Percentiles rank a stretch among this genome's conserved stretches.
Evolutionary conservation across 2,113 vertebrate species (phyloP).

Genomic region (Notothenia rossii): DNA sequence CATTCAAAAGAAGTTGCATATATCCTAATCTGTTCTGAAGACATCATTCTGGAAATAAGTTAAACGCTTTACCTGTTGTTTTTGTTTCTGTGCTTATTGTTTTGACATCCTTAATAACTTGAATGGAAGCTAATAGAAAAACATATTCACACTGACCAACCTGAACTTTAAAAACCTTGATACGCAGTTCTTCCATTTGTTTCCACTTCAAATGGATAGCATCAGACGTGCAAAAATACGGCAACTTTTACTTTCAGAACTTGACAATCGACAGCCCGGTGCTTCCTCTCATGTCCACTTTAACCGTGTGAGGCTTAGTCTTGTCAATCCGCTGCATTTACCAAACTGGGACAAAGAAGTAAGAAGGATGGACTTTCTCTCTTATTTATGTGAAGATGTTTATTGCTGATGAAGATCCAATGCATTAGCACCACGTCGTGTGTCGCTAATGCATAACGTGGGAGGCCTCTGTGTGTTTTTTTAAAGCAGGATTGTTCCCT

Average conservation of each 20-base stretch:
- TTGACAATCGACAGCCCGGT: neutral
- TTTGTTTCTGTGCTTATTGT: slow-evolving; percentile 4
- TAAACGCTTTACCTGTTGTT: neutral
- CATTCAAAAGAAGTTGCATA: neutral
- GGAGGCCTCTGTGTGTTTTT: no score
- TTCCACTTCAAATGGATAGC: neutral
- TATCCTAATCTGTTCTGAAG: neutral
- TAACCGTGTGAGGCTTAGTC: neutral
- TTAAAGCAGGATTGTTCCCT: no score
- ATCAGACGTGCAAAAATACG: neutral
- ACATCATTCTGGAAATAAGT: neutral
- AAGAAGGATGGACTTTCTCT: neutral
- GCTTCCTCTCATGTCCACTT: neutral
- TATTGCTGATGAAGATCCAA: neutral
- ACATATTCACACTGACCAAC: neutral
- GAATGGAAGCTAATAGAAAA: neutral
- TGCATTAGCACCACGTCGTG: no score
- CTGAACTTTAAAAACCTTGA: neutral
- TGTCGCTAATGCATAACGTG: no score
- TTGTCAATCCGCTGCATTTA: no score
- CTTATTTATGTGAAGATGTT: slow-evolving; percentile 7
- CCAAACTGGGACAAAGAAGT: neutral
- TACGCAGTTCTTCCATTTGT: neutral
- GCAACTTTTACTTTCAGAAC: neutral
- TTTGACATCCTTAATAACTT: neutral